Conservation (phyloP, 2,113 vertebrate genomes). For the Illadopsis cleaveri region DNA sequence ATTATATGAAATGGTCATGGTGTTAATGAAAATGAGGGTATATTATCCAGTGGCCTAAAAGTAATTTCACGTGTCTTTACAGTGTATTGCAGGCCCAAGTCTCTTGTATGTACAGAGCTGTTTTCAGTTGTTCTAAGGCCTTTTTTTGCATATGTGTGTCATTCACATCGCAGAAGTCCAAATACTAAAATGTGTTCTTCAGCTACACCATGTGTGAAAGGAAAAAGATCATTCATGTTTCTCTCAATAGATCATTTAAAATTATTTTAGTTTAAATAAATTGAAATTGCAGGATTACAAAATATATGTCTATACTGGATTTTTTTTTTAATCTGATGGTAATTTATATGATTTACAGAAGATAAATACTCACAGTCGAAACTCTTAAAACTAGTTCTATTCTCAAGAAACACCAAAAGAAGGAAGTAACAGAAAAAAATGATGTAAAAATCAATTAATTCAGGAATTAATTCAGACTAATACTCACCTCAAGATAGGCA, state of each 20-base stretch:
- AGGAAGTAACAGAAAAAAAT: neutral
- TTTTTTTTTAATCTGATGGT: neutral
- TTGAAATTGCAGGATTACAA: neutral
- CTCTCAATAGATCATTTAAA: neutral
- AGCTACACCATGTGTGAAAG: neutral
- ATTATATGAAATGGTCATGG: neutral
- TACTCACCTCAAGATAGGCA: neutral
- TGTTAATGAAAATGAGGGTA: neutral
- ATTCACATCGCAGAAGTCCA: neutral
- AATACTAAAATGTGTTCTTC: neutral
- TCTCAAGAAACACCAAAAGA: neutral
- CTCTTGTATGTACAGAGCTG: neutral
- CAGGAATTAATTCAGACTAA: neutral
- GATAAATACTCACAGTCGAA: neutral
- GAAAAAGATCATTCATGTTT: neutral
- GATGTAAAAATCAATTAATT: neutral
- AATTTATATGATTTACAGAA: neutral
- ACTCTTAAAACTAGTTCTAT: neutral
- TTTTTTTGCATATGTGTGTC: fast-evolving
- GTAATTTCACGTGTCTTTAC: neutral
- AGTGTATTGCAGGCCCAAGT: neutral
- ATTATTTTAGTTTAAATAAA: neutral
- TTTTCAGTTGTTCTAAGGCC: neutral
- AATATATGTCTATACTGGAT: neutral
- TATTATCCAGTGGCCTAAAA: neutral